These are phyloP conservation scores for Oscheius onirici DNA, from an alignment of 2,888 invertebrate species.

Conservation along the genomic window DNA sequence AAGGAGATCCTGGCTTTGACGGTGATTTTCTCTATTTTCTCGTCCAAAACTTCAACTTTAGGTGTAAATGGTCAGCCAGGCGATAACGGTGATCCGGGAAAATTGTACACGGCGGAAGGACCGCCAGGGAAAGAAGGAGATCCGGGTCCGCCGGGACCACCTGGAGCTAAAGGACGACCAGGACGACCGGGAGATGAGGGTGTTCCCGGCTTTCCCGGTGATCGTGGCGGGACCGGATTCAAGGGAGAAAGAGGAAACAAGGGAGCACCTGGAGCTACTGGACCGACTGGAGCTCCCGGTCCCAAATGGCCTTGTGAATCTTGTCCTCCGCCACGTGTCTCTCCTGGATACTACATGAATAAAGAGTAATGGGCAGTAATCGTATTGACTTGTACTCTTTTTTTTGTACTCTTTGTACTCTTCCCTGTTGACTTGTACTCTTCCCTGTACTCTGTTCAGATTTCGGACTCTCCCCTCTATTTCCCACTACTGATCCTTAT, in stretches of 20 bases:
- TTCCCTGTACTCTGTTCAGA: no score
- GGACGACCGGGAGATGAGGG: constrained; percentile 51
- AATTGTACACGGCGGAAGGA: constrained; percentile 45
- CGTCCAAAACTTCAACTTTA: not conserved
- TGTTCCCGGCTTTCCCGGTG: constrained; percentile 30
- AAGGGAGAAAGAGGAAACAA: constrained; percentile 46
- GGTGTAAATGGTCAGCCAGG: constrained; percentile 40
- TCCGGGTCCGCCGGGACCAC: constrained; percentile 44
- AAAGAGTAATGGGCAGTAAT: no score
- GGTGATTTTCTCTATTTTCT: not conserved
- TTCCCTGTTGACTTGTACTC: no score
- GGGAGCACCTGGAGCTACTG: constrained; percentile 37
- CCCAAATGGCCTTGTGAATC: constrained; percentile 53
- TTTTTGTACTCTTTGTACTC: no score
- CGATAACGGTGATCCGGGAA: constrained; percentile 49
- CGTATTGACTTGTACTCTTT: no score
- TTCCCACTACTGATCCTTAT: no score
- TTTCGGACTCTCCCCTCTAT: no score
- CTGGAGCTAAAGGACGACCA: constrained; percentile 42
- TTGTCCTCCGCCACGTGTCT: constrained; percentile 51
- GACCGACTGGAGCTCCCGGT: constrained; percentile 38
- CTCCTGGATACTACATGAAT: constrained; percentile 46
- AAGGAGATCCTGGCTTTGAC: constrained; percentile 48
- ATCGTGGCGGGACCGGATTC: constrained; percentile 43
- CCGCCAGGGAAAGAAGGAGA: constrained; percentile 55